These are phyloP conservation scores for Syngnathus typhle DNA, from an alignment of 2,113 vertebrate species.

Conservation along the genomic window DNA sequence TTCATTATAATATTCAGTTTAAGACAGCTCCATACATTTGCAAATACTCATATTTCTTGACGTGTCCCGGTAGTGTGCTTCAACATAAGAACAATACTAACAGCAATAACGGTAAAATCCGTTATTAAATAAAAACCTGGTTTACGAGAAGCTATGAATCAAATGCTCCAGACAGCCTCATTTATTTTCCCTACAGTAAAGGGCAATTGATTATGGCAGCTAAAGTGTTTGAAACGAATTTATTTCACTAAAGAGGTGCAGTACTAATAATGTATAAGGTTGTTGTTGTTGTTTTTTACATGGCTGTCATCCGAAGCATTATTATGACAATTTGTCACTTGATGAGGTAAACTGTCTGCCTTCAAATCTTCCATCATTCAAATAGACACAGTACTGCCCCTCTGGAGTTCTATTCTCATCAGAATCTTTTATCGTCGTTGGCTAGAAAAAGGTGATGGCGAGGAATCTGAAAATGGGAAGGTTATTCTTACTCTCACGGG, in stretches of 20 bases:
- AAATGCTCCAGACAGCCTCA: background rate
- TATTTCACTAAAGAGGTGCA: conserved; percentile 2
- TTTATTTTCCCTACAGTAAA: conserved; percentile 1
- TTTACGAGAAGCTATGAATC: background rate
- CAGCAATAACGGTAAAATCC: background rate
- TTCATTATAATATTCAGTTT: background rate
- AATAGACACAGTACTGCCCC: background rate
- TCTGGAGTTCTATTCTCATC: background rate
- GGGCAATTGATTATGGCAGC: background rate
- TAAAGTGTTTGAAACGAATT: conserved; percentile 3
- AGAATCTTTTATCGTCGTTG: background rate
- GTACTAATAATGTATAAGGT: conserved; percentile 19
- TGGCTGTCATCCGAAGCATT: conserved; percentile 14
- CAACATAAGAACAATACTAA: too few relatives aligned
- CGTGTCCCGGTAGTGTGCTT: background rate
- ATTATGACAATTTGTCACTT: conserved; percentile 17
- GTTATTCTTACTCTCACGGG: too few relatives aligned
- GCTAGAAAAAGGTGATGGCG: background rate
- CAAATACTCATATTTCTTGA: background rate
- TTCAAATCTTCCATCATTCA: background rate
- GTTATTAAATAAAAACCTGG: background rate
- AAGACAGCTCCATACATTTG: background rate
- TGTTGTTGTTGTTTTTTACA: conserved; percentile 2
- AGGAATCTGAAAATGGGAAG: background rate
- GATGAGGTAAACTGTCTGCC: background rate